phyloP scores from a whole-genome alignment of 2,888 invertebrate species.

The Mimas tiliae region DNA sequence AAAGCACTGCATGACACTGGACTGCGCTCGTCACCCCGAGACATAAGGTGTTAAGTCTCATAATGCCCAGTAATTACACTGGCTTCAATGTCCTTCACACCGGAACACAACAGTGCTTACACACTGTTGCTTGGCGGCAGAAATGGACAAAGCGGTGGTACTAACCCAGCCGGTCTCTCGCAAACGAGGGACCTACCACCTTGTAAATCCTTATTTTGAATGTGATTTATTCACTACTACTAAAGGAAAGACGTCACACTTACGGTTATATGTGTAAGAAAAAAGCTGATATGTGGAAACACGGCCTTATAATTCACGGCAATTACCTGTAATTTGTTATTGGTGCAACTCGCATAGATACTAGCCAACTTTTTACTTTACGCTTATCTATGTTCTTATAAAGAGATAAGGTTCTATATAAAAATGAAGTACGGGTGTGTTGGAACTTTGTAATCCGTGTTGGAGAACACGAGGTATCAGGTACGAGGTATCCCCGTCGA shows the following conservation, averaged over 20 bases:
- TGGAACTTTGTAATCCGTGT: slow-evolving; percentile 37
- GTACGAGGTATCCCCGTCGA: slow-evolving; percentile 39
- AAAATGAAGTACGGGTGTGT: neutral
- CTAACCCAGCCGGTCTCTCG: too few relatives aligned
- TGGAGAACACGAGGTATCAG: slow-evolving; percentile 34
- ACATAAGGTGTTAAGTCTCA: too few relatives aligned
- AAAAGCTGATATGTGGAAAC: slow-evolving; percentile 31
- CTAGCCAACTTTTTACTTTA: slow-evolving; percentile 9
- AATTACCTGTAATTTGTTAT: slow-evolving; percentile 39
- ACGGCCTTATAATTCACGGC: slow-evolving; percentile 36
- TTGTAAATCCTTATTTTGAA: slow-evolving; percentile 5
- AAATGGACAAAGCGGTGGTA: too few relatives aligned
- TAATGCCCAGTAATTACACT: too few relatives aligned
- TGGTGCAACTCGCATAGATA: slow-evolving; percentile 35
- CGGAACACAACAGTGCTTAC: too few relatives aligned
- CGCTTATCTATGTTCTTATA: slow-evolving; percentile 4
- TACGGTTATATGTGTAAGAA: slow-evolving; percentile 9
- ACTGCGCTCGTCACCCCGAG: too few relatives aligned
- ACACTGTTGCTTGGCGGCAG: too few relatives aligned
- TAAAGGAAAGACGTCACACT: slow-evolving; percentile 20
- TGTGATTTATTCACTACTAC: slow-evolving; percentile 12
- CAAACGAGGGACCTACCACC: too few relatives aligned
- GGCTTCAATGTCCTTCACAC: too few relatives aligned
- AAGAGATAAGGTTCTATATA: slow-evolving; percentile 33
- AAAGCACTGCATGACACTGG: too few relatives aligned